A percentile compares a stretch with the other conserved stretches of the same genome.
These are phyloP conservation scores for Actinernus sp. DNA, from an alignment of 92 coral and sea anemone genomes.

Conservation along the genomic window DNA sequence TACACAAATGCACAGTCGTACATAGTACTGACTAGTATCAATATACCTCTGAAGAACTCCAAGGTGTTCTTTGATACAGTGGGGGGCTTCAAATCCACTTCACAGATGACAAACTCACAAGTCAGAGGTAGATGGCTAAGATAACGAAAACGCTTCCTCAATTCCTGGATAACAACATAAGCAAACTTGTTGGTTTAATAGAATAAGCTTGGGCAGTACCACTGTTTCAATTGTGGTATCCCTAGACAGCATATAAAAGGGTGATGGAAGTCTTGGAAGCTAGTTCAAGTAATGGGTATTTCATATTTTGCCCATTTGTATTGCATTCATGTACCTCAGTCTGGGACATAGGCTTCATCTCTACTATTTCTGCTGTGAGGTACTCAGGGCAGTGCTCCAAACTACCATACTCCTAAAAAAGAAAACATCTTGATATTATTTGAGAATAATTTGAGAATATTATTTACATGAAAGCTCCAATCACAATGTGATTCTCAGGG, in stretches of 20 bases:
- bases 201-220: too few species aligned
- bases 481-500: too few species aligned
- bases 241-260: too few species aligned
- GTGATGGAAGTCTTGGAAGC: too few species aligned
- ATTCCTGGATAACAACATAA: too few species aligned
- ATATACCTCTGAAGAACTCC: constrained; percentile 87
- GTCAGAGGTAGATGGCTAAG: constrained; percentile 91
- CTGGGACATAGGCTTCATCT: constrained; percentile 83
- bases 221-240: too few species aligned
- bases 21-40: background rate
- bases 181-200: too few species aligned
- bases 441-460: too few species aligned
- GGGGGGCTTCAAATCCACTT: constrained; percentile 89
- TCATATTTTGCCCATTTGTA: too few species aligned
- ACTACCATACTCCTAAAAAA: constrained; percentile 92
- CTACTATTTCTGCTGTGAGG: constrained; percentile 77
- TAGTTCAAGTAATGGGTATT: too few species aligned
- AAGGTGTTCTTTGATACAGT: constrained; percentile 72
- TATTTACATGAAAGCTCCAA: background rate
- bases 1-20: too few species aligned
- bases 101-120: constrained; percentile 95
- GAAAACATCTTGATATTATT: too few species aligned
- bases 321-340: constrained; percentile 96
- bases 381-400: constrained; percentile 85
- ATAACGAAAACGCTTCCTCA: constrained; percentile 88